A percentile compares a stretch with the other conserved stretches of the same genome.
Conservation (phyloP, 2,888 invertebrate species). For the Tachina lurida region DNA sequence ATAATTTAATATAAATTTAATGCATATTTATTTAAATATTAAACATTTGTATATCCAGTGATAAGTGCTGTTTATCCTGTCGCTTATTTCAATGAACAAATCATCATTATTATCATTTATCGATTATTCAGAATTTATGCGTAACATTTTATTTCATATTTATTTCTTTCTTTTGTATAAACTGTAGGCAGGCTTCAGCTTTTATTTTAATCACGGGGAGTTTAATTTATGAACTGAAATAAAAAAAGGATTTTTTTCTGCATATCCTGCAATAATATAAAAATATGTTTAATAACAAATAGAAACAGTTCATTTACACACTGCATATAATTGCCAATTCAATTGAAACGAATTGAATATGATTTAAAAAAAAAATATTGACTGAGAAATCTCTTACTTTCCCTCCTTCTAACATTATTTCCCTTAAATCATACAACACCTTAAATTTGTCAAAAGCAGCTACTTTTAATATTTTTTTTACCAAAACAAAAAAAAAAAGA, state of each 20-base stretch:
- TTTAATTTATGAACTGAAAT: slow-evolving; percentile 59
- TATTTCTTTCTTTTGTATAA: background rate
- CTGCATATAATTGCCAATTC: too few relatives aligned
- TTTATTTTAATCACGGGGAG: slow-evolving; percentile 21
- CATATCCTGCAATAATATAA: background rate
- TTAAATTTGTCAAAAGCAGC: slow-evolving; percentile 6
- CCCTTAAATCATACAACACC: background rate
- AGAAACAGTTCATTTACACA: background rate
- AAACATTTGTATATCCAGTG: slow-evolving; percentile 5
- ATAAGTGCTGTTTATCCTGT: slow-evolving; percentile 38
- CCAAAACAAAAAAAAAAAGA: slow-evolving; percentile 11
- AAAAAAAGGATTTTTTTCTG: background rate
- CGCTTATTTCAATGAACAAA: slow-evolving; percentile 8
- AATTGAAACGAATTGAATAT: too few relatives aligned
- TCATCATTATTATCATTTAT: slow-evolving; percentile 36
- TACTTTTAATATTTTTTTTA: background rate
- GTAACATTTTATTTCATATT: slow-evolving; percentile 35
- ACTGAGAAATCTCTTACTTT: too few relatives aligned
- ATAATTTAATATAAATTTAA: slow-evolving; percentile 24
- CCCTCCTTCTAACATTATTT: background rate
- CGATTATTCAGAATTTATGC: slow-evolving; percentile 46
- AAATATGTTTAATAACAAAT: background rate
- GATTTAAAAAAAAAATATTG: too few relatives aligned
- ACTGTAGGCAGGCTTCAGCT: background rate
- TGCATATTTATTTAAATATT: background rate